A percentile compares a stretch with the other conserved stretches of the same genome.
These are phyloP conservation scores for Trilocha varians DNA, from an alignment of 2,888 invertebrate species.

Conservation along the genomic window DNA sequence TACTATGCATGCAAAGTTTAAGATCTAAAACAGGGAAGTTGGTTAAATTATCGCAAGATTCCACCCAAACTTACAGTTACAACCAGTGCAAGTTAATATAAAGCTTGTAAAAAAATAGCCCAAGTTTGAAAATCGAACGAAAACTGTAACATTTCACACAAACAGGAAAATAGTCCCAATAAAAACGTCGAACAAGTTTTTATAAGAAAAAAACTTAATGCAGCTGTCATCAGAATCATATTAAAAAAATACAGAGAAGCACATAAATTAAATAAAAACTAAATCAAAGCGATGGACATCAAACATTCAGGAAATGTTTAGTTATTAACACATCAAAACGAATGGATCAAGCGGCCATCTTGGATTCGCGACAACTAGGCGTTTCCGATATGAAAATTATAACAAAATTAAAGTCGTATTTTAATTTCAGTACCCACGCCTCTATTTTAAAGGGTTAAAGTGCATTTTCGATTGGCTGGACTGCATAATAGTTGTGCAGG, in stretches of 20 bases:
- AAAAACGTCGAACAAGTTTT: neutral
- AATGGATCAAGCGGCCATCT: slow-evolving; percentile 3
- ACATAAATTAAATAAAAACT: slow-evolving; percentile 28
- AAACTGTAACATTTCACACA: neutral
- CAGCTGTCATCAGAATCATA: slow-evolving; percentile 7
- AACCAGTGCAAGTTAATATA: too few species aligned
- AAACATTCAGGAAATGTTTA: slow-evolving; percentile 25
- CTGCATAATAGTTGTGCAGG: slow-evolving; percentile 1
- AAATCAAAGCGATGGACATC: slow-evolving; percentile 29
- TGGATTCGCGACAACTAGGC: slow-evolving; percentile 4
- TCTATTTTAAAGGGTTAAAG: neutral
- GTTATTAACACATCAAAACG: slow-evolving; percentile 4
- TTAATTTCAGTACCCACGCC: neutral
- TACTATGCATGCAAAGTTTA: too few species aligned
- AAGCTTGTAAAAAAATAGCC: too few species aligned
- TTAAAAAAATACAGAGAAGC: slow-evolving; percentile 9
- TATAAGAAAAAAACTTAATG: neutral
- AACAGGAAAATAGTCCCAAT: neutral
- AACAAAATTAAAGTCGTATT: neutral
- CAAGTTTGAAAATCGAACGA: neutral
- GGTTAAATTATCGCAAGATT: too few species aligned
- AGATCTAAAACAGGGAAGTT: too few species aligned
- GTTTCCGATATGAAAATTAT: slow-evolving; percentile 1
- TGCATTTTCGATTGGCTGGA: neutral
- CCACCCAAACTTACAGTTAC: too few species aligned